Conservation (phyloP, 1,140 invertebrate species). For the Delia radicum region DNA sequence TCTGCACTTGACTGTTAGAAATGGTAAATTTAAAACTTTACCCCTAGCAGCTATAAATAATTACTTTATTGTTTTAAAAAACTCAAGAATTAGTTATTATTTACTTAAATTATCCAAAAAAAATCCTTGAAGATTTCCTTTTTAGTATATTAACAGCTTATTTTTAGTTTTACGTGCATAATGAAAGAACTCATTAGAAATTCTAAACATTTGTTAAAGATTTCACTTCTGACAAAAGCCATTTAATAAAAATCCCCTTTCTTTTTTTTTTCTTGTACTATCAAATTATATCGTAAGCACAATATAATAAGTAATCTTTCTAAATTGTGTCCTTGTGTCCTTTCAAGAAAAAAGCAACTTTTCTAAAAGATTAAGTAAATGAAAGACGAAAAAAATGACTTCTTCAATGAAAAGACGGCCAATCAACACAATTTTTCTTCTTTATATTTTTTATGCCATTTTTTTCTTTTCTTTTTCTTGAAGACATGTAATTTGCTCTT, state of each 20-base stretch:
- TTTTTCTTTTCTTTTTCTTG: background rate
- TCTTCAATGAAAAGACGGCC: conserved; percentile 20
- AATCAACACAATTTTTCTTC: conserved; percentile 11
- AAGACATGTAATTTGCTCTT: conserved; percentile 54
- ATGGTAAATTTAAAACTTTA: background rate
- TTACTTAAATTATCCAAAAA: background rate
- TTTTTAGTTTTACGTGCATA: too few relatives aligned
- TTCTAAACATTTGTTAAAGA: background rate
- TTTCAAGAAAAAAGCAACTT: background rate
- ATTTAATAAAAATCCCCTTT: background rate
- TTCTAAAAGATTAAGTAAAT: background rate
- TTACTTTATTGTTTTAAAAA: too few relatives aligned
- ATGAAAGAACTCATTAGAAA: background rate
- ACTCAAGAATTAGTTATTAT: background rate
- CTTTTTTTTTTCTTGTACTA: background rate
- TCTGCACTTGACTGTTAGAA: background rate
- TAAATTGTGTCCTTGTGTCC: conserved; percentile 23
- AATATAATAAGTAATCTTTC: conserved; percentile 1
- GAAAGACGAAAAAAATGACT: background rate
- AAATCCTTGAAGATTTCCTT: too few relatives aligned
- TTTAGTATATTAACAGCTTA: too few relatives aligned
- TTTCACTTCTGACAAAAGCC: background rate
- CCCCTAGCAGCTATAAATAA: too few relatives aligned
- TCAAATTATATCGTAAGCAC: background rate
- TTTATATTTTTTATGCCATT: background rate